Conservation (phyloP, 2,888 invertebrate species). For the Cepaea hortensis region DNA sequence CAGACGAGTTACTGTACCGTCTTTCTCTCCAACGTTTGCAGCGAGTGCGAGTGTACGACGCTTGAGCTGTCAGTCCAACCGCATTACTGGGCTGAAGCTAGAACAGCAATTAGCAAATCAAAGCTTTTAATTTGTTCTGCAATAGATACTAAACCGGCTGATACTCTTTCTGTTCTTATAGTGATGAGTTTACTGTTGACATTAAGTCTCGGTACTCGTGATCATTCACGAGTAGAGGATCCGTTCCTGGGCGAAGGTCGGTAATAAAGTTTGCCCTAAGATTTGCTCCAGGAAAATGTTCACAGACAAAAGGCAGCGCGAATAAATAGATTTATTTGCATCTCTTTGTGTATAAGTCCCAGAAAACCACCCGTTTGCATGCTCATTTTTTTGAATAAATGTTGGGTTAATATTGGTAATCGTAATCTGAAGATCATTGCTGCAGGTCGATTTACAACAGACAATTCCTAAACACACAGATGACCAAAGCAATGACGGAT, state of each 20-base stretch:
- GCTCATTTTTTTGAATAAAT: no score
- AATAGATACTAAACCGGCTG: constrained; percentile 24
- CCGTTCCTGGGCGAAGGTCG: constrained; percentile 16
- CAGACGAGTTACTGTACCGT: background rate
- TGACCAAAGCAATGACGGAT: no score
- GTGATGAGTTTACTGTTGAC: constrained; percentile 27
- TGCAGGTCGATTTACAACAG: no score
- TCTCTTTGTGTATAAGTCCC: no score
- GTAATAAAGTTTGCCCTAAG: constrained; percentile 1
- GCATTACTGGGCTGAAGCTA: background rate
- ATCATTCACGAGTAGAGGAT: background rate
- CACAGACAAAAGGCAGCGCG: no score
- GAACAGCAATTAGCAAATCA: constrained; percentile 21
- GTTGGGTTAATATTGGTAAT: no score
- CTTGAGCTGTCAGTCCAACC: background rate
- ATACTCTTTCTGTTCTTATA: background rate
- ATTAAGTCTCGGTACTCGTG: constrained; percentile 1
- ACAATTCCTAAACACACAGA: no score
- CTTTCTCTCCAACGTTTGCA: background rate
- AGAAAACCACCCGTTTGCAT: no score
- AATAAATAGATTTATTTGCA: no score
- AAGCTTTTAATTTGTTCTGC: constrained; percentile 31
- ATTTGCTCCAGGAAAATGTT: background rate
- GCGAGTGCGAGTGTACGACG: background rate
- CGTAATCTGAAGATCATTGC: no score